phyloP scores from a whole-genome alignment of 92 coral and sea anemone genomes.

The Siderastrea siderea region DNA sequence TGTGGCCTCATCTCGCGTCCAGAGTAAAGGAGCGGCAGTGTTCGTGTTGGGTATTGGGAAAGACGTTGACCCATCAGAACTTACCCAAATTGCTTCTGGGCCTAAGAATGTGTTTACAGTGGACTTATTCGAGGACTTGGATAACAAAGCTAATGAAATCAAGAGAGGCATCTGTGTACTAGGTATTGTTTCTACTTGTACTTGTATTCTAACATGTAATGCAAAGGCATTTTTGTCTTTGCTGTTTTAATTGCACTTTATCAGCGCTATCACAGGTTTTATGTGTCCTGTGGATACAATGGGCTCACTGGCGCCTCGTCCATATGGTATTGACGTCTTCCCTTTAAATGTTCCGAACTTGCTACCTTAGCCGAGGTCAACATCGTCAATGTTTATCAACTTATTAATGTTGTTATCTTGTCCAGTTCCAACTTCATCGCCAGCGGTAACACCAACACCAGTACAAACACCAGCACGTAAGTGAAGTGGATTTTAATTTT shows the following conservation, averaged over 20 bases:
- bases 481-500: neutral
- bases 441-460: neutral
- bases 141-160: constrained; percentile 26
- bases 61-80: no score
- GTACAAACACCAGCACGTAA: neutral
- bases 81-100: no score
- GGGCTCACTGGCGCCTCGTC: no score
- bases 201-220: no score
- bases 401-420: neutral
- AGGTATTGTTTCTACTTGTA: constrained; percentile 13
- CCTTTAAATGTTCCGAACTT: neutral
- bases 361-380: neutral
- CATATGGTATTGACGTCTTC: no score
- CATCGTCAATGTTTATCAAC: neutral
- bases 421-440: neutral
- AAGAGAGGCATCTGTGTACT: constrained; percentile 50
- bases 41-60: no score
- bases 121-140: constrained; percentile 49
- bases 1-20: constrained; percentile 18
- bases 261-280: neutral
- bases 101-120: constrained; percentile 10
- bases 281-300: no score
- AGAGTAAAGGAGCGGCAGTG: neutral
- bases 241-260: no score
- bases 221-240: no score